These are phyloP conservation scores for Taphrorychus bicolor DNA, from an alignment of 2,888 invertebrate species.

Conservation along the genomic window DNA sequence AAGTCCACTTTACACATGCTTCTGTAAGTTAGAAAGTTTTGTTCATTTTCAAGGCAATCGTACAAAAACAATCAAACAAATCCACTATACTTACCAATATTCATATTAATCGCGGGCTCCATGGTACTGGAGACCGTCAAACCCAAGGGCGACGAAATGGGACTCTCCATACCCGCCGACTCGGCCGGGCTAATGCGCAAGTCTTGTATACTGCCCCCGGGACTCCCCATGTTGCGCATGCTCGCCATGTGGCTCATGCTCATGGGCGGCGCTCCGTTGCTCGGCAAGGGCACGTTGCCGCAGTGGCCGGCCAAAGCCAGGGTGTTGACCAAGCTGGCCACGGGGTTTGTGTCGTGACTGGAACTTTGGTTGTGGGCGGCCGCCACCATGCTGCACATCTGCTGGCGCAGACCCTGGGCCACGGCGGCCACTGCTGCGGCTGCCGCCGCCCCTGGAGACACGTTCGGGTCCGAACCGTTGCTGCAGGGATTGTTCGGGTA, in stretches of 20 bases:
- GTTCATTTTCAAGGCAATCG: too few species aligned
- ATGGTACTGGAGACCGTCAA: conserved; percentile 63
- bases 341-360: conserved; percentile 58
- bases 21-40: too few species aligned
- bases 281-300: conserved; percentile 53
- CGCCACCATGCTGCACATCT: conserved; percentile 85
- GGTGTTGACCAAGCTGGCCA: conserved; percentile 58
- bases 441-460: conserved; percentile 75
- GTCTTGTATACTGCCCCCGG: conserved; percentile 61
- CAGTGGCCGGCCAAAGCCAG: conserved; percentile 58
- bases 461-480: conserved; percentile 66
- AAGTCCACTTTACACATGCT: too few species aligned
- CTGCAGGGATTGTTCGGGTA: conserved; percentile 67
- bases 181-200: conserved; percentile 61
- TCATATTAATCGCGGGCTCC: conserved; percentile 60
- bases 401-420: conserved; percentile 84
- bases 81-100: conserved; percentile 47
- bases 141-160: conserved; percentile 67
- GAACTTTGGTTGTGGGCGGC: conserved; percentile 67
- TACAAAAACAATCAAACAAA: too few species aligned
- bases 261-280: conserved; percentile 57
- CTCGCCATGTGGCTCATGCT: conserved; percentile 57
- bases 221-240: conserved; percentile 59
- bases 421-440: conserved; percentile 88
- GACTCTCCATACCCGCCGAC: conserved; percentile 64